These are phyloP conservation scores for Lysiphlebus fabarum DNA, from an alignment of 1,140 invertebrate genomes.

Conservation along the genomic window DNA sequence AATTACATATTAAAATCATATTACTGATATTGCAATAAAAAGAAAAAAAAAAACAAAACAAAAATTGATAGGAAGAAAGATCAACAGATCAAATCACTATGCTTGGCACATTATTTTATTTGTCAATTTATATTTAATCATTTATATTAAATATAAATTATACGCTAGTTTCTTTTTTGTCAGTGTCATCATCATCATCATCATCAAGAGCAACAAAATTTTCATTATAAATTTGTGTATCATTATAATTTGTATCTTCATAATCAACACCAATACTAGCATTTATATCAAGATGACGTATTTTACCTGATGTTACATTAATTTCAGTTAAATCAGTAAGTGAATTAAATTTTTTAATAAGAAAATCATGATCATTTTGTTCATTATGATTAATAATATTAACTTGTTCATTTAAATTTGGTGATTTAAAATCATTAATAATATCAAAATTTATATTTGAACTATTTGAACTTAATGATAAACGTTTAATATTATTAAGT, in stretches of 20 bases:
- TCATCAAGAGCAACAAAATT: constrained; percentile 22
- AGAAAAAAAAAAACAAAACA: background rate
- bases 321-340: constrained; percentile 37
- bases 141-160: constrained; percentile 26
- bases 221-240: constrained; percentile 20
- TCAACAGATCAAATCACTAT: constrained; percentile 18
- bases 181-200: constrained; percentile 25
- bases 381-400: constrained; percentile 4
- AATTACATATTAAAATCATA: no score
- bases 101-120: constrained; percentile 23
- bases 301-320: constrained; percentile 27
- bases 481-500: constrained; percentile 13
- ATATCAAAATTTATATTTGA: constrained; percentile 25
- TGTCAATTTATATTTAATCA: background rate
- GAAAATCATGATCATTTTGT: constrained; percentile 16
- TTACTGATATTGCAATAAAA: background rate
- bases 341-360: constrained; percentile 33
- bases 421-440: constrained; percentile 23
- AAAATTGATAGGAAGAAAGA: constrained; percentile 4
- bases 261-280: constrained; percentile 31
- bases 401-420: constrained; percentile 24
- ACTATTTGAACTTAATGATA: constrained; percentile 22
- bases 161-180: constrained; percentile 51
- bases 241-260: constrained; percentile 28
- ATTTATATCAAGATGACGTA: constrained; percentile 28